Evolutionary conservation across 2,797 vertebrate genomes (phyloP), one percentile per base, ranked within the genome.

Genomic region (Sebastes glaucus): DNA sequence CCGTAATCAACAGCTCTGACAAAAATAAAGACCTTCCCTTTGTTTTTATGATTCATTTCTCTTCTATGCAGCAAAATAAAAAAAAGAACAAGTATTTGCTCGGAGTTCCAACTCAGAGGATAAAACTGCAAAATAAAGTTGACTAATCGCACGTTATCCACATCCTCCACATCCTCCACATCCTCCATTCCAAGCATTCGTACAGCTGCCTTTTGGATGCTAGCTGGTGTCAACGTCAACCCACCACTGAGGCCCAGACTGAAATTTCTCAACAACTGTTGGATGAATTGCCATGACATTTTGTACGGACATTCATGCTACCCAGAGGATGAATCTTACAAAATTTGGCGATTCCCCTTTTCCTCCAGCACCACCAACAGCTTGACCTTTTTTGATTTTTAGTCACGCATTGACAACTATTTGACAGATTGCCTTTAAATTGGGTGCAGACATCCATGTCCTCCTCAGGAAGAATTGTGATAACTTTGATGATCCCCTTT

Each of bases 1-100:
- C 62, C 22, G 49, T 71, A 71, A 88, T 88, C 86, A 90, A 91
- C 87, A 86, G 59, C 55, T 42, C 65, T 71, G 64, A 78, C 66
- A 75, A 74, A 73, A 81, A 81, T 4, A 25, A 27, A 79, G 56
- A 67, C 59, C 60, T 79, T 46, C 46, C 20, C 80, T 89, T 91
- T 86, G 76, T 85, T 92, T 87, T 87, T 70, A 68, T 70, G 71
- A 84, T 82, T 84, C 42, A 77, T 72, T 62, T 85, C 42, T 84
- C 10, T 63, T 70, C 71, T 67, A 33, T 59, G 52, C 32, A 52
- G 57, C 33, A 16, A 86, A 78, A 81, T 25, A 59, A 56, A 67
- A 59, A 49, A 68, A 74, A 72, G 46, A 20, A 52, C 6, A 68
- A 60, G 57, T 82, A 71, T 71, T 68, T 28, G 0, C 27, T 63